Evolutionary conservation across 2,888 invertebrate genomes (phyloP).

Genomic region (Sarcophaga variegata): DNA sequence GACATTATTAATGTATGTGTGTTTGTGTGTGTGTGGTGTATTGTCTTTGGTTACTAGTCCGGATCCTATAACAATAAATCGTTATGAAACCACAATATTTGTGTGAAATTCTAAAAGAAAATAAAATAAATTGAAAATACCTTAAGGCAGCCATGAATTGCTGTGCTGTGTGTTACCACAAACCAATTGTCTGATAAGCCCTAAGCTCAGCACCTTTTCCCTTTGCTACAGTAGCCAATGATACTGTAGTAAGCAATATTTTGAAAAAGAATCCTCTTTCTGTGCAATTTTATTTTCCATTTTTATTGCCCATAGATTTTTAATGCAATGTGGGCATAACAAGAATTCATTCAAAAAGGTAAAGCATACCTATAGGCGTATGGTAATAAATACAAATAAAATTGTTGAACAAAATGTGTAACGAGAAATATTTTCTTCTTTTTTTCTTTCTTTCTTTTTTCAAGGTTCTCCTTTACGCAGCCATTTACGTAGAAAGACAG

Average conservation of each 20-base stretch:
- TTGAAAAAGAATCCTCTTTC: background rate
- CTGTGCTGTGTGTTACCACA: background rate
- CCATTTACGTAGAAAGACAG: too few species aligned
- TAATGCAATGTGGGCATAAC: background rate
- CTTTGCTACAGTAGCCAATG: background rate
- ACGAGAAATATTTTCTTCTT: background rate
- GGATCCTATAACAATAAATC: background rate
- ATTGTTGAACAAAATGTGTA: background rate
- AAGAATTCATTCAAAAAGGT: background rate
- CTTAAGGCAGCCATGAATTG: slow-evolving; percentile 5
- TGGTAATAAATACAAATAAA: background rate
- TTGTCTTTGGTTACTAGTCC: background rate
- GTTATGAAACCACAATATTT: background rate
- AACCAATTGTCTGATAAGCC: background rate
- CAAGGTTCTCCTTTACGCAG: too few species aligned
- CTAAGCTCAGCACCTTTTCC: background rate
- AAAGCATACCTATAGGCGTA: background rate
- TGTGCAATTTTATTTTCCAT: background rate
- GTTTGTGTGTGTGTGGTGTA: background rate
- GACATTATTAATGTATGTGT: slow-evolving; percentile 18
- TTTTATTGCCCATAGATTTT: background rate
- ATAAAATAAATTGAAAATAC: slow-evolving; percentile 12
- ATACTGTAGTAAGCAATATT: background rate
- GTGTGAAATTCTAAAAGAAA: background rate
- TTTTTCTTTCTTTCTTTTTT: background rate